Evolutionary conservation across 2,113 vertebrate genomes (phyloP), one percentile per base, ranked within the genome.

Genomic region (Columbina picui): DNA sequence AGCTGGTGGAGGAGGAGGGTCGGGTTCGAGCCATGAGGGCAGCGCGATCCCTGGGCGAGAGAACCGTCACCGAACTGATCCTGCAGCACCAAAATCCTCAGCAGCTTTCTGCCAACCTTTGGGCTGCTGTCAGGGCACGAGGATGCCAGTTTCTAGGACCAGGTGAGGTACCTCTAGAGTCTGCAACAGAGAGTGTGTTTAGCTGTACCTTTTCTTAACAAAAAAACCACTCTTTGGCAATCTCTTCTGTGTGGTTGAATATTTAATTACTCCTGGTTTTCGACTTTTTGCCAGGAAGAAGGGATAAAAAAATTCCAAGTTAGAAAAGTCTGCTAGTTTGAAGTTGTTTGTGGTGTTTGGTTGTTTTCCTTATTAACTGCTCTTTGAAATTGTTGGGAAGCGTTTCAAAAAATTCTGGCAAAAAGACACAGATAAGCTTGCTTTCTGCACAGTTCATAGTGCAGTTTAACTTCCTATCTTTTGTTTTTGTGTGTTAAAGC

Each of bases 1-100:
- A 99, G 94, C 98, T 99, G 97, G 99, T 99, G 88, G 99, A 99
- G 92, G 99, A 99, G 93, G 99, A 99, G 97, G 99, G 99, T 41
- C 99, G 99, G 11, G 98, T 99, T 63, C 98, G 99, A 90, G 99
- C 98, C 13, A 98, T 99, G 96, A 97, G 99, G 55, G 99, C 99
- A 32, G 99, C 99, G 73, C 98, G 99, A 13, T 99, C 99, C 0
- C 97, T 98, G 74, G 98, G 98, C 84, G 98, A 98, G 95, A 98
- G 98, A 95, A 98, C 98, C 3, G 98, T 98, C 64, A 98, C 98
- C 14, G 98, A 98, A 61, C 95, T 98, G 61, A 98, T 98, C 94
- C 61, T 98, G 93, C 98, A 98, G 94, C 98, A 98, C 93, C 98
- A 98, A 96, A 98, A 98, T 93, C 98, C 98, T 97, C 98, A 98